These are phyloP conservation scores for Vireo griseus DNA, from an alignment of 2,797 vertebrate genomes.

Conservation along the genomic window DNA sequence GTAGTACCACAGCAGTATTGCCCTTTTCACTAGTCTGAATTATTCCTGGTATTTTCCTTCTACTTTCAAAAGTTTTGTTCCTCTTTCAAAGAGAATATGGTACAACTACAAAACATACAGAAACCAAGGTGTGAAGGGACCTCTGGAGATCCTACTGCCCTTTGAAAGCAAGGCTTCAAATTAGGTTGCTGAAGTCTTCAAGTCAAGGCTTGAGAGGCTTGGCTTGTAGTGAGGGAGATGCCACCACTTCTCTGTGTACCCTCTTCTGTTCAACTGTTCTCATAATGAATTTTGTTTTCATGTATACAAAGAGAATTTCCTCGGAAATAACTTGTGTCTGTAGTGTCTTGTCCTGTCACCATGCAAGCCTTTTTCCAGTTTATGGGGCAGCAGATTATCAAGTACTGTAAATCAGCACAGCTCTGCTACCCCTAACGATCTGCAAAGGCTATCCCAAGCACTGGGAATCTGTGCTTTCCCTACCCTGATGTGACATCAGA, in stretches of 20 bases:
- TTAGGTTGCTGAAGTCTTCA: neutral
- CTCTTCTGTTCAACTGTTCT: neutral
- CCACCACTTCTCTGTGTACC: neutral
- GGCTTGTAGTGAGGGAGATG: neutral
- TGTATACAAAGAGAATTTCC: neutral
- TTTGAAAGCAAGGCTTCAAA: neutral
- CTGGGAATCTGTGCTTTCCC: neutral
- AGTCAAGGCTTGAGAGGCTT: neutral
- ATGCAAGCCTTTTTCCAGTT: neutral
- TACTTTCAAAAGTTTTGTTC: neutral
- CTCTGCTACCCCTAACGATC: neutral
- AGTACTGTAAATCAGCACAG: neutral
- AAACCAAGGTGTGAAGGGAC: neutral
- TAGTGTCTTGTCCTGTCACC: neutral
- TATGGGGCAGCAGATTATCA: neutral
- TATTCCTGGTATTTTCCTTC: neutral
- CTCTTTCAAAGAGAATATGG: neutral
- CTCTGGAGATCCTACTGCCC: neutral
- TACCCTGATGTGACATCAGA: neutral
- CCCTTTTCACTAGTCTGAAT: neutral
- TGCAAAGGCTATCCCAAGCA: neutral
- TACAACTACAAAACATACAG: neutral
- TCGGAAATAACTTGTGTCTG: neutral
- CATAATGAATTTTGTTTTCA: neutral
- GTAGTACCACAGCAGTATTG: neutral